Conservation (phyloP, 2,797 vertebrate species). For the Rhyacichthys aspro region DNA sequence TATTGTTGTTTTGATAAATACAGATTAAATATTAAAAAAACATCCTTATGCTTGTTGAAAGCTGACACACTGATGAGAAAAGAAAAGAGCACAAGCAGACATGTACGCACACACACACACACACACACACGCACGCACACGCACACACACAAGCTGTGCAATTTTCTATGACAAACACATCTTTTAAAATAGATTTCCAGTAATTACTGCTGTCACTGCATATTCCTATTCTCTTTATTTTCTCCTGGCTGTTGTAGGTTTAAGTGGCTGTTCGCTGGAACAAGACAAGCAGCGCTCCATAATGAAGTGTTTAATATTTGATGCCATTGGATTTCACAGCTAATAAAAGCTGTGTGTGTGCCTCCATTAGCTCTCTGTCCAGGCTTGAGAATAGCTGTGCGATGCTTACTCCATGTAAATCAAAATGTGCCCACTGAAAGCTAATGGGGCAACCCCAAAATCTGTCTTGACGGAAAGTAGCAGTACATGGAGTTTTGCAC, state of each 20-base stretch:
- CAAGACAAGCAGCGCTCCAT: conserved; percentile 77
- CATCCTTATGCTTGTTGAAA: conserved; percentile 39
- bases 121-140: conserved; percentile 11
- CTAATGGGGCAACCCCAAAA: conserved; percentile 66
- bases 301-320: conserved; percentile 85
- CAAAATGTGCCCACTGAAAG: conserved; percentile 64
- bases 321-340: conserved; percentile 80
- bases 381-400: conserved; percentile 60
- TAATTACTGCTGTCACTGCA: conserved; percentile 74
- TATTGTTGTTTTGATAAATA: conserved; percentile 53
- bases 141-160: conserved; percentile 20
- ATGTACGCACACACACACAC: conserved; percentile 8
- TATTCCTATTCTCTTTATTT: conserved; percentile 67
- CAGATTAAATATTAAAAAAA: conserved; percentile 69
- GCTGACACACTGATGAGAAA: conserved; percentile 39
- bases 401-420: conserved; percentile 70
- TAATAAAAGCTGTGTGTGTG: conserved; percentile 77
- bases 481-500: conserved; percentile 51
- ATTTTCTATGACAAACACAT: conserved; percentile 56
- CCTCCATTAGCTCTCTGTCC: conserved; percentile 77
- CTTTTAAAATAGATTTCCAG: conserved; percentile 67
- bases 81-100: background rate
- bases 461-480: conserved; percentile 59
- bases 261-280: conserved; percentile 78
- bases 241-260: conserved; percentile 75